Evolutionary conservation across 2,888 invertebrate genomes (phyloP).

Genomic region (Xanthia togata): DNA sequence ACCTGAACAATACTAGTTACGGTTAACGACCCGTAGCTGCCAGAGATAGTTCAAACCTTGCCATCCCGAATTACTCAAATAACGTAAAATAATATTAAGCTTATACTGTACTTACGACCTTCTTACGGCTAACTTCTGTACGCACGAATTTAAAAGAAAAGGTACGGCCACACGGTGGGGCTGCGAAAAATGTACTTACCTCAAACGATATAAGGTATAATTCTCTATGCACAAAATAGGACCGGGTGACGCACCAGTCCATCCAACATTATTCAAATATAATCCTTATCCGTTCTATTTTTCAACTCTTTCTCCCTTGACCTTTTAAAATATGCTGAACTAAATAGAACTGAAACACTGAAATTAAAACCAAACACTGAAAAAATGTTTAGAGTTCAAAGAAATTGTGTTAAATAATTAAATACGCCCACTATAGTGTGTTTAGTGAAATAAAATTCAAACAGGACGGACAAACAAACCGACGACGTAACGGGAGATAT

Average conservation of each 20-base stretch:
- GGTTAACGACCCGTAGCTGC: neutral
- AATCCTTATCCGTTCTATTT: neutral
- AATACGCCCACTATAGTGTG: conserved; percentile 21
- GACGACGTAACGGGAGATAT: conserved; percentile 32
- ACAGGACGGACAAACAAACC: conserved; percentile 36
- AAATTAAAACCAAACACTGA: conserved; percentile 37
- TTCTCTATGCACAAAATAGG: neutral
- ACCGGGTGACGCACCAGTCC: neutral
- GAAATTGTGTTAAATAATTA: conserved; percentile 31
- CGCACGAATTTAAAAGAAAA: neutral
- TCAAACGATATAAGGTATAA: neutral
- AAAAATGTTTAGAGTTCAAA: conserved; percentile 2
- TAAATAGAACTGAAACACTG: neutral
- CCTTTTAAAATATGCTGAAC: neutral
- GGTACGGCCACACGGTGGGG: too few relatives aligned
- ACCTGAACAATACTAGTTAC: neutral
- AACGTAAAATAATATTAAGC: neutral
- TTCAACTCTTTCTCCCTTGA: neutral
- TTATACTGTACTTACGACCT: too few relatives aligned
- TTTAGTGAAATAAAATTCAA: conserved; percentile 48
- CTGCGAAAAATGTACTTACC: neutral
- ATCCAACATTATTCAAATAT: neutral
- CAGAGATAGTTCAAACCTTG: neutral
- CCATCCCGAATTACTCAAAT: neutral
- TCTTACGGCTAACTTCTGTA: neutral